Conservation (phyloP, 2,888 invertebrate genomes). For the Sepioteuthis lessoniana region DNA sequence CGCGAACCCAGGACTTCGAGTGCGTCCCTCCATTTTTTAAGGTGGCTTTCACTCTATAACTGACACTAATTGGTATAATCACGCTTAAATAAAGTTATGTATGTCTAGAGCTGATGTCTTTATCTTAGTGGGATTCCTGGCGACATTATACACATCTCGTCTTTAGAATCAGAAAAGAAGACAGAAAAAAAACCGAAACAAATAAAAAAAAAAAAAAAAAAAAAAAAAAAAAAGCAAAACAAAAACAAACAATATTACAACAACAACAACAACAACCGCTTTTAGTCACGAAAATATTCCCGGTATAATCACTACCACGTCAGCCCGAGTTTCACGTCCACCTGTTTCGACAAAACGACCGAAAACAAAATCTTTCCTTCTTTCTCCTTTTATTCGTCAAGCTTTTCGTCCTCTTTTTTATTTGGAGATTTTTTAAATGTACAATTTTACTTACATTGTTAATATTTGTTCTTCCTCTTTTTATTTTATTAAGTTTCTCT, state of each 20-base stretch:
- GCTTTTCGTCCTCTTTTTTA: background rate
- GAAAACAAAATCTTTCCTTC: background rate
- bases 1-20: background rate
- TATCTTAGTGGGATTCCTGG: background rate
- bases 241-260: too few species aligned
- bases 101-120: background rate
- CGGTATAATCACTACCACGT: background rate
- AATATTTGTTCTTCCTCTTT: background rate
- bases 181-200: background rate
- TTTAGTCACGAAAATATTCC: background rate
- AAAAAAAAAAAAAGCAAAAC: too few species aligned
- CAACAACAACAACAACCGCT: too few species aligned
- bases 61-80: background rate
- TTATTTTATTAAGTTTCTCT: background rate
- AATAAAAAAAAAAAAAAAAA: too few species aligned
- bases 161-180: background rate
- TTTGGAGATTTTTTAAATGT: background rate
- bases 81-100: background rate
- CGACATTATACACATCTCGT: background rate
- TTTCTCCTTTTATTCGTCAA: background rate
- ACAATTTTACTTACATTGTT: background rate
- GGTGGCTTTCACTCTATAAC: background rate
- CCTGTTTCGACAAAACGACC: too few species aligned
- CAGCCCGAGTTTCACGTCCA: background rate
- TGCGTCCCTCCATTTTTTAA: background rate